phyloP scores from a whole-genome alignment of 2,888 invertebrate genomes.

The Hylaea fasciaria region DNA sequence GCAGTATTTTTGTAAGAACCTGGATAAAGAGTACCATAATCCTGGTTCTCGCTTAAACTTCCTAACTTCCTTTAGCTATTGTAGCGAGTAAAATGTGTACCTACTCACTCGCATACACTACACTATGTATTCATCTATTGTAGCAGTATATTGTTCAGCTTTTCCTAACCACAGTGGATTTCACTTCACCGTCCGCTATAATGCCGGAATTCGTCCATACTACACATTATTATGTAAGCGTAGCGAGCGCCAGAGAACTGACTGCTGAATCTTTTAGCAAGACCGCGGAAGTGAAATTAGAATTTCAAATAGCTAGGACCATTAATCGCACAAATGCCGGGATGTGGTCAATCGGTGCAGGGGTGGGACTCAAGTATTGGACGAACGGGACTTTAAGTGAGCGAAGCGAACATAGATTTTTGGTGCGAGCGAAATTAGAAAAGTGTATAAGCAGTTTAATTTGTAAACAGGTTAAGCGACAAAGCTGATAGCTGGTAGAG shows the following conservation, averaged over 20 bases:
- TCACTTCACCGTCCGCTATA: background rate
- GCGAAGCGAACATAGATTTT: conserved; percentile 10
- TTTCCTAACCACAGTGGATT: background rate
- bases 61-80: too few relatives aligned
- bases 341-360: conserved; percentile 42
- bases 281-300: conserved; percentile 47
- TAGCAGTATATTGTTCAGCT: too few relatives aligned
- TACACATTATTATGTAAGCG: too few relatives aligned
- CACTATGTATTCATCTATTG: too few relatives aligned
- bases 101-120: too few relatives aligned
- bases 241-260: conserved; percentile 31
- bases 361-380: conserved; percentile 24
- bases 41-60: too few relatives aligned
- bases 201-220: too few relatives aligned
- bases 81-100: too few relatives aligned
- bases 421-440: background rate
- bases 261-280: conserved; percentile 51
- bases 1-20: too few relatives aligned
- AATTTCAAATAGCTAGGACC: conserved; percentile 49
- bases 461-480: background rate
- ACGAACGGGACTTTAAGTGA: conserved; percentile 6
- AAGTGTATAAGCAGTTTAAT: background rate
- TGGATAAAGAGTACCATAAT: too few relatives aligned
- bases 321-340: conserved; percentile 45
- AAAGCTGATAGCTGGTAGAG: too few relatives aligned